Base-by-base conservation (phyloP, 2,888 invertebrate species). In the Mythimna loreyi region DNA sequence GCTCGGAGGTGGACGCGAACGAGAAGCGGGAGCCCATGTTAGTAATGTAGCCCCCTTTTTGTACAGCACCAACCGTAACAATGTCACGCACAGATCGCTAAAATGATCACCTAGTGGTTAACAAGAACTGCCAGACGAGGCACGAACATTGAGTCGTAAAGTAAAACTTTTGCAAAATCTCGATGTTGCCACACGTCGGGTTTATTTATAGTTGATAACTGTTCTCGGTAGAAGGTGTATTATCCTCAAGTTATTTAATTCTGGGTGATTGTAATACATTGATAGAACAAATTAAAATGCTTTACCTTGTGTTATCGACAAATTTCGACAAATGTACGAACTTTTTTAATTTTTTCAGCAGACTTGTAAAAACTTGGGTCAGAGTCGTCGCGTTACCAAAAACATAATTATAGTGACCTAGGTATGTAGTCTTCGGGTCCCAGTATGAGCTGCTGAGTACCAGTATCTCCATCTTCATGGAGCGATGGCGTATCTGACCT, bases 1-100 rank as follows among this genome's bases (percentile, higher is more conserved):
- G 97, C n/a, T 97, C 97, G 0, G 97, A 97, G 78, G 95, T 96
- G 67, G 96, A 96, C 72, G 81, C 88, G 45, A 91, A 77, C 2
- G 95, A 95, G 70, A 95, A 93, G 84, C 88, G 89, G 56, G 94
- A 95, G 50, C 89, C 87, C 47, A 85, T 96, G 96, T 95, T 85
- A 95, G 92, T 94, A 68, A 67, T 67, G 63, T 67, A 57, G 13
- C 68, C 33, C 13, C 8, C 21, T 21, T 55, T 36, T 67, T 57
- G 49, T 40, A 33, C 30, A 16, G 8, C 36, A 40, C 28, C 16
- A 5, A 9, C 11, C n/a, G 6, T 50, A 25, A 30, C 47, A 11
- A 47, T n/a, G n/a, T 19, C 30, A 23, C 36, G 21, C 16, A 8
- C 23, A 23, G 23, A 23, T n/a, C 0, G 5, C 6, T 13, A 33